Conservation (phyloP, 2,113 vertebrate species). For the Mormoops blainvillei region DNA sequence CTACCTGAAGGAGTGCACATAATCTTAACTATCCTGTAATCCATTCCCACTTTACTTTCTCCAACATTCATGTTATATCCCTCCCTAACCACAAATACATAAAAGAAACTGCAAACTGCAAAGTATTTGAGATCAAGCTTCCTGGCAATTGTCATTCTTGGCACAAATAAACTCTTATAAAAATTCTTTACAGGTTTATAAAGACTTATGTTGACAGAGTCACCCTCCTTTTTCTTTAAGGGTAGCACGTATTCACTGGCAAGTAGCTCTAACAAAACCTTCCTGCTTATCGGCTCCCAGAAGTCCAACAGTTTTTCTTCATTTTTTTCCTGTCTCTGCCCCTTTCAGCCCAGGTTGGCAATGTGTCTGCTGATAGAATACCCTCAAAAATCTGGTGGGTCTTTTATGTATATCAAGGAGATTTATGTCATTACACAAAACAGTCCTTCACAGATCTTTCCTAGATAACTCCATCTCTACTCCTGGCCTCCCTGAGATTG, state of each 20-base stretch:
- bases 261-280: background rate
- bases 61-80: background rate
- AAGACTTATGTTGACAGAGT: background rate
- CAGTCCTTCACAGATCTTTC: background rate
- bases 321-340: background rate
- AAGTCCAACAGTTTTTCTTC: background rate
- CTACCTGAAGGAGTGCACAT: background rate
- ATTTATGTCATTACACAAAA: background rate
- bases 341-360: background rate
- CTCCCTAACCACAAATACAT: background rate
- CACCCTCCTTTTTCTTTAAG: background rate
- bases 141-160: background rate
- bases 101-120: background rate
- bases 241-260: background rate
- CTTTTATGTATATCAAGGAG: background rate
- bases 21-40: background rate
- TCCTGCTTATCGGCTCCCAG: background rate
- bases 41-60: background rate
- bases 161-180: background rate
- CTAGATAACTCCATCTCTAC: background rate
- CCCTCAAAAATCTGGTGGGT: background rate
- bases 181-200: background rate
- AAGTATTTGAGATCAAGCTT: background rate
- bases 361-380: background rate
- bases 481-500: background rate